A percentile compares a stretch with the other conserved stretches of the same genome.
Conservation (phyloP, 2,797 vertebrate species). For the Mastacembelus armatus region DNA sequence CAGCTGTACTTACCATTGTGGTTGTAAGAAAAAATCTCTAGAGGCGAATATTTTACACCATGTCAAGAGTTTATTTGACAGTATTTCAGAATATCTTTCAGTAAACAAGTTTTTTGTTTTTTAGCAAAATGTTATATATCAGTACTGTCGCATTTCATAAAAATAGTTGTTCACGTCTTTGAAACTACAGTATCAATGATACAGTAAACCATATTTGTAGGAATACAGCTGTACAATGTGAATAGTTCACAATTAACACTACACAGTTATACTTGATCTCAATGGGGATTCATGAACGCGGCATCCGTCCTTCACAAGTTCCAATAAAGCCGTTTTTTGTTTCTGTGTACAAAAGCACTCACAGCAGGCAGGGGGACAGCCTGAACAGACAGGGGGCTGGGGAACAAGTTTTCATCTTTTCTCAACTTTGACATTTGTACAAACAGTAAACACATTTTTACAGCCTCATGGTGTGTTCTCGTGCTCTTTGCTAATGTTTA, state of each 20-base stretch:
- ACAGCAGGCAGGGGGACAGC: slow-evolving; percentile 90
- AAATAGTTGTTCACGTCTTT: slow-evolving; percentile 99
- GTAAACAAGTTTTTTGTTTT: slow-evolving; percentile 98
- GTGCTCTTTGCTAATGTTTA: slow-evolving; percentile 48
- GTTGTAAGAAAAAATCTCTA: slow-evolving; percentile 23
- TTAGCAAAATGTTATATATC: slow-evolving; percentile 99
- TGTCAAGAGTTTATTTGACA: slow-evolving; percentile 99
- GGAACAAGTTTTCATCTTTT: slow-evolving; percentile 82
- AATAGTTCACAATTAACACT: slow-evolving; percentile 99
- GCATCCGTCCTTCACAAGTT: slow-evolving; percentile 92
- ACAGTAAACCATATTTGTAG: slow-evolving; percentile 99
- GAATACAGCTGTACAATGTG: slow-evolving; percentile 99
- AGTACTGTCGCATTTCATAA: slow-evolving; percentile 99
- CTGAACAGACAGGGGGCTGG: slow-evolving; percentile 88
- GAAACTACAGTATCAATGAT: slow-evolving; percentile 99
- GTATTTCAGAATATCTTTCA: slow-evolving; percentile 99
- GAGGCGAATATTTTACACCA: slow-evolving; percentile 81
- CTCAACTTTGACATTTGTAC: slow-evolving; percentile 58
- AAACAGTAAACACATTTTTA: slow-evolving; percentile 63
- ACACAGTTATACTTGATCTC: slow-evolving; percentile 98
- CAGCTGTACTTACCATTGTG: background rate
- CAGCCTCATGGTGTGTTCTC: slow-evolving; percentile 48
- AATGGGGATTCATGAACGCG: slow-evolving; percentile 92
- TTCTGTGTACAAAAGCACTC: slow-evolving; percentile 86
- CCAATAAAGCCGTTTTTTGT: slow-evolving; percentile 64